Evolutionary conservation across 30 jellyfish, hydroid and myxozoan species (phyloP).

Genomic region (Morbakka virulenta): DNA sequence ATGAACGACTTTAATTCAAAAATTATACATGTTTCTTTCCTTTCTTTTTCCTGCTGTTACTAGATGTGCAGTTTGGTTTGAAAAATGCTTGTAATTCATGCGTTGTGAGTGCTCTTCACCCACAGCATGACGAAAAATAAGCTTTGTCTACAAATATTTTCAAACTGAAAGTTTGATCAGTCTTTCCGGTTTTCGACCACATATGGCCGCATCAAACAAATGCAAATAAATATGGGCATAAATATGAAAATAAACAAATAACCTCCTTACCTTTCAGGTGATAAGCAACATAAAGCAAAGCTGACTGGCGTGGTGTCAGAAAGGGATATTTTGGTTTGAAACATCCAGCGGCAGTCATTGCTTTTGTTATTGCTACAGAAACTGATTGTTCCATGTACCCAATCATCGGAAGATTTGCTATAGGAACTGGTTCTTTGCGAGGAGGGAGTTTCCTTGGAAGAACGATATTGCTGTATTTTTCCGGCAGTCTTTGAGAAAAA

Average conservation of each 20-base stretch:
- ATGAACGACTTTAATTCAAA: too few species aligned
- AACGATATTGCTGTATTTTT: conserved; percentile 43
- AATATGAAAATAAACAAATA: too few species aligned
- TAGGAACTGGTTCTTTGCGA: conserved; percentile 59
- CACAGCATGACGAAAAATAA: not conserved
- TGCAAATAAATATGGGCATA: too few species aligned
- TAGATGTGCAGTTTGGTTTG: too few species aligned
- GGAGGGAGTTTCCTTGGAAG: conserved; percentile 93
- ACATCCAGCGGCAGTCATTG: conserved; percentile 88
- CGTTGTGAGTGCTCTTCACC: not conserved
- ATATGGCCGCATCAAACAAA: not conserved
- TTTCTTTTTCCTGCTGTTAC: too few species aligned
- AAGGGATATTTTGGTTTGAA: conserved; percentile 88
- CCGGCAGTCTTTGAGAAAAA: conserved; percentile 89
- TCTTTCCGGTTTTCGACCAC: too few species aligned
- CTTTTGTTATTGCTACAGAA: conserved; percentile 63
- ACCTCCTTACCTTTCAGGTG: conserved; percentile 76
- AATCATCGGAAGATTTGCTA: conserved; percentile 78
- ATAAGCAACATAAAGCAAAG: conserved; percentile 76
- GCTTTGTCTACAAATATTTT: too few species aligned
- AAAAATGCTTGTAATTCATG: not conserved
- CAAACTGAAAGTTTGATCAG: too few species aligned
- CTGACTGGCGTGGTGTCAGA: conserved; percentile 81
- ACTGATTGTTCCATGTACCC: conserved; percentile 93
- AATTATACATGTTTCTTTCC: too few species aligned